Evolutionary conservation across 2,113 vertebrate species (phyloP).

Genomic region (Caretta caretta): DNA sequence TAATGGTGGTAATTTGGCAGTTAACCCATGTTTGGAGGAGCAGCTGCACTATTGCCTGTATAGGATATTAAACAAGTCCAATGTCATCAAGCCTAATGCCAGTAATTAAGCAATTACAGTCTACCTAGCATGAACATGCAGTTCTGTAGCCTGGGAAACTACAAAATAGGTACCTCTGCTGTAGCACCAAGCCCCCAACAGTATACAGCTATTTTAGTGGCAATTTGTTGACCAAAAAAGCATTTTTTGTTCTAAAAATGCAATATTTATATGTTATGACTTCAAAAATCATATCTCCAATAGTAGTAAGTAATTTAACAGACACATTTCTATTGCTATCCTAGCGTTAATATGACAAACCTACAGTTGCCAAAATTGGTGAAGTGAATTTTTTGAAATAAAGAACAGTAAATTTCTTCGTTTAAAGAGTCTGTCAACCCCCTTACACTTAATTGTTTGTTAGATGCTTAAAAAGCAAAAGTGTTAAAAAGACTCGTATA

Average conservation of each 20-base stretch:
- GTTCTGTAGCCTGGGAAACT: not conserved
- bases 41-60: not conserved
- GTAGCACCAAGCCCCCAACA: not conserved
- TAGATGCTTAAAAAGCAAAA: not conserved
- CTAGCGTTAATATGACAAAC: not conserved
- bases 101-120: slow-evolving; percentile 1
- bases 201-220: not conserved
- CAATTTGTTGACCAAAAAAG: accelerated
- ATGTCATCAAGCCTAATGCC: not conserved
- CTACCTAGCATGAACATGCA: not conserved
- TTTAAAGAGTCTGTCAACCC: not conserved
- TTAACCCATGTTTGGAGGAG: not conserved
- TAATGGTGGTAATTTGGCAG: not conserved
- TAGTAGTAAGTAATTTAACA: not conserved
- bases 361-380: not conserved
- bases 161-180: accelerated
- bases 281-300: not conserved
- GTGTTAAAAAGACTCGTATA: too few species aligned
- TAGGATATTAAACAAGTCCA: not conserved
- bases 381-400: not conserved
- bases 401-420: not conserved
- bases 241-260: not conserved
- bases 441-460: not conserved
- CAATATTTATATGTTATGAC: not conserved
- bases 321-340: not conserved